Percentiles rank a stretch among this genome's conserved stretches.
These are phyloP conservation scores for Theonella swinhoei DNA, from an alignment of 37 sponge, comb jelly and placozoan genomes.

Conservation along the genomic window DNA sequence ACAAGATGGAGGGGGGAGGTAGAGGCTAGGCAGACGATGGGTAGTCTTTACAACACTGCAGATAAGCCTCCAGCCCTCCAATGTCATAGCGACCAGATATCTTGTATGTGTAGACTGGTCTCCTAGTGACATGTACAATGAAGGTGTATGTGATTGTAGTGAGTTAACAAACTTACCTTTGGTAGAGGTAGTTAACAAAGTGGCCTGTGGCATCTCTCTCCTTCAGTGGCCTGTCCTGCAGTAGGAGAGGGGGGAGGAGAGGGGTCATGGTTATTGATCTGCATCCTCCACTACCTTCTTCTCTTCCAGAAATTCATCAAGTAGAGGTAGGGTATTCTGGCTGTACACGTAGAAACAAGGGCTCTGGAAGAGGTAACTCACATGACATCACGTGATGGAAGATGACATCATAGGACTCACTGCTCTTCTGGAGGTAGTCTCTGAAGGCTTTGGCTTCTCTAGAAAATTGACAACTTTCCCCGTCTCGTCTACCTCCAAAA, in stretches of 20 bases:
- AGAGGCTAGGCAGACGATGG: too few species aligned
- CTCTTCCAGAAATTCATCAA: slow-evolving; percentile 57
- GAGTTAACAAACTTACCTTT: slow-evolving; percentile 7
- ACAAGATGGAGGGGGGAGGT: too few species aligned
- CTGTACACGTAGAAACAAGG: slow-evolving; percentile 75
- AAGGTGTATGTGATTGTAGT: slow-evolving; percentile 6
- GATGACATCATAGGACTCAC: too few species aligned
- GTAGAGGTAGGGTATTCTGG: slow-evolving; percentile 2
- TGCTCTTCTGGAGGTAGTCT: slow-evolving; percentile 51
- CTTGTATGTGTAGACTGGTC: slow-evolving; percentile 27
- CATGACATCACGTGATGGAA: too few species aligned
- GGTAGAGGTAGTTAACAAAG: slow-evolving; percentile 64
- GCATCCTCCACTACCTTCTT: slow-evolving; percentile 22
- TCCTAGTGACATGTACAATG: slow-evolving; percentile 14
- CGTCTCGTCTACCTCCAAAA: slow-evolving; percentile 54
- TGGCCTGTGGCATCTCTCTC: slow-evolving; percentile 77
- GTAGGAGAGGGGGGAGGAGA: neutral
- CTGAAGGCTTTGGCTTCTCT: slow-evolving; percentile 60
- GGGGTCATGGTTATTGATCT: neutral
- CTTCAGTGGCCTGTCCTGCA: slow-evolving; percentile 45
- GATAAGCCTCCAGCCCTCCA: slow-evolving; percentile 60
- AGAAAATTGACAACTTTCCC: slow-evolving; percentile 49
- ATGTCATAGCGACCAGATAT: slow-evolving; percentile 69
- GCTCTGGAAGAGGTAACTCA: slow-evolving; percentile 50
- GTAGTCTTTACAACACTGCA: slow-evolving; percentile 53